These are phyloP conservation scores for Candidula unifasciata DNA, from an alignment of 2,888 invertebrate species.

Conservation along the genomic window DNA sequence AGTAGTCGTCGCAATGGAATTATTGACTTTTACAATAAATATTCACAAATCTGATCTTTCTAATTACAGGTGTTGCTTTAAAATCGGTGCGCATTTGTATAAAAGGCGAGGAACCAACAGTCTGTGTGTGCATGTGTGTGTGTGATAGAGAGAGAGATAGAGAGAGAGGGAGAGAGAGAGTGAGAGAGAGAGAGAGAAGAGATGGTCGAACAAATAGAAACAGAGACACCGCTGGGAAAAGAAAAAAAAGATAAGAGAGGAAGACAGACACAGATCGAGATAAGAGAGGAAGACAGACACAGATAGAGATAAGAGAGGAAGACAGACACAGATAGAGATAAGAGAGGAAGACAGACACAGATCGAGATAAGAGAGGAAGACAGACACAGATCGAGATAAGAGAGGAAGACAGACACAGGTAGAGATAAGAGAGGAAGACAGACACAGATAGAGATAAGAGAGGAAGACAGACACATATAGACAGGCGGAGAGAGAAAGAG, in stretches of 20 bases:
- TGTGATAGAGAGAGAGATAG: not conserved
- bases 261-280: conserved; percentile 21
- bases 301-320: not conserved
- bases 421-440: conserved; percentile 24
- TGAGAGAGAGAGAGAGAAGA: not conserved
- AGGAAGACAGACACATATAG: not conserved
- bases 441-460: not conserved
- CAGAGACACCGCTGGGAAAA: no score
- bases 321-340: conserved; percentile 26
- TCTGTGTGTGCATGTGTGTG: no score
- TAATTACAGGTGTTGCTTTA: no score
- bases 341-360: conserved; percentile 10
- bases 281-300: conserved; percentile 7
- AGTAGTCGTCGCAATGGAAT: no score
- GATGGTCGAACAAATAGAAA: not conserved
- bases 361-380: not conserved
- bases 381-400: no score
- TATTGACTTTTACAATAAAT: no score
- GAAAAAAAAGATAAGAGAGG: no score
- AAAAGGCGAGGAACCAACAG: no score
- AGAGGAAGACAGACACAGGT: not conserved
- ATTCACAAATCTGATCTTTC: no score
- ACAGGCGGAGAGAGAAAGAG: not conserved
- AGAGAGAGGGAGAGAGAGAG: conserved; percentile 27
- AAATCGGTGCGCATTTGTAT: no score